Base-by-base conservation (phyloP, 2,888 invertebrate genomes). In the Sesia apiformis region DNA sequence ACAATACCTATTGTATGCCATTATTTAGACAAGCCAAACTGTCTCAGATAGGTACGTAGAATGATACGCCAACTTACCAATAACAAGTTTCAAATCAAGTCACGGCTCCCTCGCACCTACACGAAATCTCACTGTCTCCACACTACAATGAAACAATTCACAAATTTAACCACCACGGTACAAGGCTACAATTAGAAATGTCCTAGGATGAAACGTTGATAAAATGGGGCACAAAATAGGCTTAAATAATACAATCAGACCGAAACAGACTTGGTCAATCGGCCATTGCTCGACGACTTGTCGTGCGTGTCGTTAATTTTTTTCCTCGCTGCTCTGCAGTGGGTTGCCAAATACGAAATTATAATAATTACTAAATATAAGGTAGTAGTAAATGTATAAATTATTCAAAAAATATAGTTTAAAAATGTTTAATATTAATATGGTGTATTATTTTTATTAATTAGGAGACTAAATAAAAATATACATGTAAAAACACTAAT, bases 1-100 rank as follows among this genome's bases (percentile, higher is more conserved):
- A 60, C 62, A 63, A 60, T 61, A 55, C 49, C 52, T 55, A 62
- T 58, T 62, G 60, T 60, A 57, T 53, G 54, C 55, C 55, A 57
- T 53, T 60, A 63, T 55, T 23, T 23, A 53, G 39, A 57, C 55
- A 58, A 55, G 55, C 8, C 49, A 57, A 59, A 42, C 54, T 49
- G 59, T 57, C 51, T 43, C 46, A 58, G 40, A 59, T 23, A 23
- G 23, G 23, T 57, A 60, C 54, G 54, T 51, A 41, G 50, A 60
- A 58, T 54, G 53, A 57, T 61, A 62, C 56, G 57, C 55, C 63
- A 70, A 84, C 86, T 85, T 75, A 86, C 86, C 85, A 77, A 74
- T 65, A 78, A 72, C 70, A 77, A 75, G 74, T 76, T 76, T 79
- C 70, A 70, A 68, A 70, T 63, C 64, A 72, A 73, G 70, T 73